Percentiles rank a stretch among this genome's conserved stretches.
Evolutionary conservation across 2,113 vertebrate genomes (phyloP).

Genomic region (Vulpes lagopus): DNA sequence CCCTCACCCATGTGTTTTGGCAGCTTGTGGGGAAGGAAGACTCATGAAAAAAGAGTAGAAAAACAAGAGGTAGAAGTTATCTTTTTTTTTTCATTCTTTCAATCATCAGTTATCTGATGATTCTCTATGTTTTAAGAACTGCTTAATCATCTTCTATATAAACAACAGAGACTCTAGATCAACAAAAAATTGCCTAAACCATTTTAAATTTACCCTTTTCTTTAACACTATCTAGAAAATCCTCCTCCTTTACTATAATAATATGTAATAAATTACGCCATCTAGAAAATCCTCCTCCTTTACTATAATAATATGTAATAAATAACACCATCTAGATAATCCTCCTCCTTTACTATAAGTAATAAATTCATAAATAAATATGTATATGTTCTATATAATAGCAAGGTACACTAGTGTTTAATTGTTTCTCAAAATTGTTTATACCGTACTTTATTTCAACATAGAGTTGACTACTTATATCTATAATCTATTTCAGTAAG

Average conservation of each 20-base stretch:
- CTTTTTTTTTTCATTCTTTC: not conserved
- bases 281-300: no score
- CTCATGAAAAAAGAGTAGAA: not conserved
- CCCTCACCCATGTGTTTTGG: not conserved
- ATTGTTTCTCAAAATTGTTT: not conserved
- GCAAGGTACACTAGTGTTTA: not conserved
- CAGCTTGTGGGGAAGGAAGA: not conserved
- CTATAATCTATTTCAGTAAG: not conserved
- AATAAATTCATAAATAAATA: no score
- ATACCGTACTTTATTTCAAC: not conserved
- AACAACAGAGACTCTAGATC: not conserved
- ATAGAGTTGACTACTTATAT: not conserved
- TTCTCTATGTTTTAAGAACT: not conserved
- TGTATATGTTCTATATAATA: not conserved
- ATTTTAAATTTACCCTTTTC: not conserved
- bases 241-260: not conserved
- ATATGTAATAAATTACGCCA: not conserved
- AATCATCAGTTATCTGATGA: not conserved
- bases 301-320: no score
- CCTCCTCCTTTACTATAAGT: no score
- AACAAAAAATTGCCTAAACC: not conserved
- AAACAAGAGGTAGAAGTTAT: not conserved
- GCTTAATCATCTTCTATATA: not conserved
- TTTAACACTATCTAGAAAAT: not conserved
- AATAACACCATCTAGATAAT: no score